Evolutionary conservation across 2,888 invertebrate species (phyloP).

Genomic region (Rhagium mordax): DNA sequence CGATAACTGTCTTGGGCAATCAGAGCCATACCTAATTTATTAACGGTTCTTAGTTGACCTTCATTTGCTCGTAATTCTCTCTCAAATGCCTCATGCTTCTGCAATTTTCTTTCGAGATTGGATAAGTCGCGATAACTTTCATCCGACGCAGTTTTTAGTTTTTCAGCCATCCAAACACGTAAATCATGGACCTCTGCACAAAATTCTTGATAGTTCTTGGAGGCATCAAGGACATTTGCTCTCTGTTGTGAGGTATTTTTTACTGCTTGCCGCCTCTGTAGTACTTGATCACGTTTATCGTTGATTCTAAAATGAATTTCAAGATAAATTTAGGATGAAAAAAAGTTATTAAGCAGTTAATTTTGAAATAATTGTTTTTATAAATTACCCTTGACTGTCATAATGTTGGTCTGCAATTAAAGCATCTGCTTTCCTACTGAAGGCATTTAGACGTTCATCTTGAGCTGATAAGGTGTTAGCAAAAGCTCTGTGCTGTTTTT

Average conservation of each 20-base stretch:
- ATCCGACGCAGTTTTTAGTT: constrained; percentile 91
- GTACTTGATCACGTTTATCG: constrained; percentile 82
- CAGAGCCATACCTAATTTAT: constrained; percentile 84
- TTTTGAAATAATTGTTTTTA: not conserved
- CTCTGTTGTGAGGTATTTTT: constrained; percentile 83
- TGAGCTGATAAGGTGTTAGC: constrained; percentile 94
- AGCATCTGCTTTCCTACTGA: constrained; percentile 87
- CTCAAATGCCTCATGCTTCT: constrained; percentile 98
- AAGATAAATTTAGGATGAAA: constrained; percentile 24
- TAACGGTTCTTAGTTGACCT: constrained; percentile 89
- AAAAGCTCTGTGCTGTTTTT: constrained; percentile 95
- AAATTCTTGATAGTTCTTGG: constrained; percentile 93
- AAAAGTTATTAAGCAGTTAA: too few species aligned
- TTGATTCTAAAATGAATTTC: constrained; percentile 73
- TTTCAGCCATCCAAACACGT: constrained; percentile 92
- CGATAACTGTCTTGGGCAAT: constrained; percentile 81
- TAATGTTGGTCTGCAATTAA: constrained; percentile 86
- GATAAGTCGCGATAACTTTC: constrained; percentile 93
- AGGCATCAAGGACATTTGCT: constrained; percentile 83
- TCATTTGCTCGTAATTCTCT: constrained; percentile 95
- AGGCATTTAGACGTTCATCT: constrained; percentile 89
- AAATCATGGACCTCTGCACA: constrained; percentile 93
- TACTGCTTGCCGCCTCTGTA: constrained; percentile 82
- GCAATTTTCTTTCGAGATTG: constrained; percentile 92
- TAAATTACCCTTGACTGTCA: constrained; percentile 81